Conservation (phyloP, 2,888 invertebrate species). For the Perizoma flavofasciatum region DNA sequence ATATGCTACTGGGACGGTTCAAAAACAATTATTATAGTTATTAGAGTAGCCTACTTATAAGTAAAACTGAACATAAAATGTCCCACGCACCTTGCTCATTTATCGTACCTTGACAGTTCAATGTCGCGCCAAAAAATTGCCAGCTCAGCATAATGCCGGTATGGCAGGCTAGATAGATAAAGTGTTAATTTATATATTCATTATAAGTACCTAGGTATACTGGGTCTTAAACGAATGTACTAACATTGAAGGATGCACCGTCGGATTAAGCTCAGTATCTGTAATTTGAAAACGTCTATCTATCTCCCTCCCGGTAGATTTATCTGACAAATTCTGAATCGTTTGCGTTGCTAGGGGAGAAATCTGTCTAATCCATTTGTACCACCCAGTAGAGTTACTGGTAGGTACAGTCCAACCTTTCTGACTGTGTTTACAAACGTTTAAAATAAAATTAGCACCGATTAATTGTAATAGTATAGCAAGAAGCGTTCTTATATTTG, state of each 20-base stretch:
- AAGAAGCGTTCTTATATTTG: too few relatives aligned
- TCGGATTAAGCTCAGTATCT: constrained; percentile 13
- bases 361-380: constrained; percentile 31
- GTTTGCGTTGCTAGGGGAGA: constrained; percentile 23
- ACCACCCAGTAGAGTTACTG: constrained; percentile 18
- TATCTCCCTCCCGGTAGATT: constrained; percentile 16
- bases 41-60: too few relatives aligned
- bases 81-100: too few relatives aligned
- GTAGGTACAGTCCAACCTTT: constrained; percentile 10
- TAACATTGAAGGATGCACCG: constrained; percentile 1
- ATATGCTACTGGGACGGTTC: too few relatives aligned
- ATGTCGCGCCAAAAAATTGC: too few relatives aligned
- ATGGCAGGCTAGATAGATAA: too few relatives aligned
- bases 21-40: too few relatives aligned
- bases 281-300: constrained; percentile 14
- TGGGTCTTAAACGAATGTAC: neutral
- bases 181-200: too few relatives aligned
- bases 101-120: too few relatives aligned
- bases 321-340: constrained; percentile 31
- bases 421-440: constrained; percentile 4
- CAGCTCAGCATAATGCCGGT: too few relatives aligned
- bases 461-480: too few relatives aligned
- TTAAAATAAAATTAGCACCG: neutral
- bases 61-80: too few relatives aligned
- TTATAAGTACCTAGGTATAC: neutral